Conservation (phyloP, 2,888 invertebrate genomes). For the Microdon myrmicae region DNA sequence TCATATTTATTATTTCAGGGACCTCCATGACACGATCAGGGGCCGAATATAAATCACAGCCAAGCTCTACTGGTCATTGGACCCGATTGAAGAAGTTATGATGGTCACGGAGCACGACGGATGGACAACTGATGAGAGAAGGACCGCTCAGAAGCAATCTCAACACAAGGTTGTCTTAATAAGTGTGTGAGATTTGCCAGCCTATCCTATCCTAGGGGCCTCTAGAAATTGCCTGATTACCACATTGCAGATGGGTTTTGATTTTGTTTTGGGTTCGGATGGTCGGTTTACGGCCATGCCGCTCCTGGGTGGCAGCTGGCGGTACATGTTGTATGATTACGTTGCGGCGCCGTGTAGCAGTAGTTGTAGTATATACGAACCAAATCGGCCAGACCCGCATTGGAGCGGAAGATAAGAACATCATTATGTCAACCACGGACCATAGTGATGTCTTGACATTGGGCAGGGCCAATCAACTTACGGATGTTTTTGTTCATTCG, state of each 20-base stretch:
- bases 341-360: constrained; percentile 1
- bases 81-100: constrained; percentile 41
- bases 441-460: constrained; percentile 46
- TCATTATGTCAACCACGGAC: constrained; percentile 47
- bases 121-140: constrained; percentile 18
- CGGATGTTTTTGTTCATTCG: constrained; percentile 14
- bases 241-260: constrained; percentile 40
- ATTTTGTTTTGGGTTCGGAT: too few relatives aligned
- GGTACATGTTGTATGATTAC: too few relatives aligned
- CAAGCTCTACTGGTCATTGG: constrained; percentile 29
- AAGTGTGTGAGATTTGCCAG: constrained; percentile 36
- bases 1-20: constrained; percentile 28
- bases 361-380: constrained; percentile 24
- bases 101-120: constrained; percentile 8
- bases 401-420: constrained; percentile 40
- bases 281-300: constrained; percentile 21
- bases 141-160: constrained; percentile 1
- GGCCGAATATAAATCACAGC: constrained; percentile 36
- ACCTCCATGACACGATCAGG: constrained; percentile 31
- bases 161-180: constrained; percentile 32
- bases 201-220: constrained; percentile 22
- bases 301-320: constrained; percentile 51
- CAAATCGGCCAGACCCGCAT: constrained; percentile 35
- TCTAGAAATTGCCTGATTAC: constrained; percentile 47
- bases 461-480: constrained; percentile 50